Percentiles rank a stretch among this genome's conserved stretches.
phyloP scores from a whole-genome alignment of 2,113 vertebrate species.

The Heteronetta atricapilla region DNA sequence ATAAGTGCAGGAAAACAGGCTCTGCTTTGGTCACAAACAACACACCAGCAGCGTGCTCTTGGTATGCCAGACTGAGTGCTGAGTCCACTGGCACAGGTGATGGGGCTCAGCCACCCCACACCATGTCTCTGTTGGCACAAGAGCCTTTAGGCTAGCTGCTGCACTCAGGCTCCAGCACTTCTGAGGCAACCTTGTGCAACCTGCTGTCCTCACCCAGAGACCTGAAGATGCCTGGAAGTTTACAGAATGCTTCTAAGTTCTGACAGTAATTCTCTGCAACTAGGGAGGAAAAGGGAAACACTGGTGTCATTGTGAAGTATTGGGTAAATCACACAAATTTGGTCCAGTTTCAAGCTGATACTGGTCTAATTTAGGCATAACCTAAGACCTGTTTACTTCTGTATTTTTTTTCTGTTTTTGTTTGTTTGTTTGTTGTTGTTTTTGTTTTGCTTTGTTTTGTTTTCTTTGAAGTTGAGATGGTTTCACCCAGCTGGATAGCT shows the following conservation, averaged over 20 bases:
- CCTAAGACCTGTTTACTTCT: no score
- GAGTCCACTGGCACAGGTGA: background rate
- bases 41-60: background rate
- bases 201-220: background rate
- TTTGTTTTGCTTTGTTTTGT: background rate
- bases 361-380: background rate
- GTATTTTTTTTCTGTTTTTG: no score
- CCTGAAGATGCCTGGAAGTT: background rate
- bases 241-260: background rate
- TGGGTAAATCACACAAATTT: background rate
- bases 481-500: no score
- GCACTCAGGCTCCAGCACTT: background rate
- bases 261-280: background rate
- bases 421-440: no score
- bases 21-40: no score
- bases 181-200: background rate
- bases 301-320: background rate
- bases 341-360: background rate
- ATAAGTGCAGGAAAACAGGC: background rate
- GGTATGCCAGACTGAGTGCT: background rate
- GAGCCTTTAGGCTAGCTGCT: background rate
- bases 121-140: no score
- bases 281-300: background rate
- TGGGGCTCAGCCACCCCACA: background rate
- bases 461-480: no score